Conservation (phyloP, 1,140 invertebrate genomes). For the Eufriesea mexicana region DNA sequence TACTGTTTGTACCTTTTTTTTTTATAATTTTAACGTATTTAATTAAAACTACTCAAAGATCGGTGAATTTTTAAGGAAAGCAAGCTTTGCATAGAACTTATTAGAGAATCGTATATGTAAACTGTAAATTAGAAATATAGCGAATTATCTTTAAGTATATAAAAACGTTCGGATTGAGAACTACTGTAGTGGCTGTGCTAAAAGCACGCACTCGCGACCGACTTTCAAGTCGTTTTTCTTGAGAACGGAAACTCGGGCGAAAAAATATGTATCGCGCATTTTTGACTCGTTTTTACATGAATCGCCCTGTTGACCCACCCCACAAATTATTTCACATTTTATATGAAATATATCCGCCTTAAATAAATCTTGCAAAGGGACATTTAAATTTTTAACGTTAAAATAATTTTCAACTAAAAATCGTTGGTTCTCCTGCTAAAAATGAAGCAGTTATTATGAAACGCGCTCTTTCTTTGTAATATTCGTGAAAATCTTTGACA, state of each 20-base stretch:
- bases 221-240: constrained; percentile 35
- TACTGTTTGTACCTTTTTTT: no score
- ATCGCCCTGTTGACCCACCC: background rate
- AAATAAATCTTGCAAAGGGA: background rate
- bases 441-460: background rate
- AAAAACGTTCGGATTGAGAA: background rate
- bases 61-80: no score
- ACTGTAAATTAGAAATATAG: background rate
- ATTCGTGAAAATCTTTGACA: constrained; percentile 12
- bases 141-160: background rate
- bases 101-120: background rate
- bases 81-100: no score
- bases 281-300: constrained; percentile 2
- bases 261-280: constrained; percentile 6
- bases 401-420: background rate
- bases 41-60: no score
- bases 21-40: no score
- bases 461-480: background rate
- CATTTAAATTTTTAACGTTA: background rate
- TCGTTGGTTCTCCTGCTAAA: background rate
- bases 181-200: background rate
- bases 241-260: background rate
- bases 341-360: background rate
- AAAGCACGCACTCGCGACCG: constrained; percentile 24
- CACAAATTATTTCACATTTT: background rate